Percentiles rank a stretch among this genome's conserved stretches.
Conservation (phyloP, 2,797 vertebrate species). For the Scolopax bukidnonensis region DNA sequence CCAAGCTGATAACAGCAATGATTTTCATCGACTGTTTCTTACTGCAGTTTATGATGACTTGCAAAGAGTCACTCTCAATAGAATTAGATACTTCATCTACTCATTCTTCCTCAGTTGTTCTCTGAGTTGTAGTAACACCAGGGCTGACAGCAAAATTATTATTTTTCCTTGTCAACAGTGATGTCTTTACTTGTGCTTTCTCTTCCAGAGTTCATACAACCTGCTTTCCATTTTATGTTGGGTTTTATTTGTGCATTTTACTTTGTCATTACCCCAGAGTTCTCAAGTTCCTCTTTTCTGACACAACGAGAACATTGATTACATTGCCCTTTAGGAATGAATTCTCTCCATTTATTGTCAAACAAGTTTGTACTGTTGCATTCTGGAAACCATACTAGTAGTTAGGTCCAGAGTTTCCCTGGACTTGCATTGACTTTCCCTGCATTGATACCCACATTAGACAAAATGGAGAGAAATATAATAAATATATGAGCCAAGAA, state of each 20-base stretch:
- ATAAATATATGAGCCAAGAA: not conserved
- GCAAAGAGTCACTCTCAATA: not conserved
- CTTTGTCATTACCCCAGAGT: not conserved
- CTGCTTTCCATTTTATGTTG: slow-evolving; percentile 10
- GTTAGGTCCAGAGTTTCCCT: not conserved
- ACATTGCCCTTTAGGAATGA: slow-evolving; percentile 20
- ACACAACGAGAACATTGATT: slow-evolving; percentile 11
- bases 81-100: slow-evolving; percentile 36
- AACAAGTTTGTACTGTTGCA: not conserved
- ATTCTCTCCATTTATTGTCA: not conserved
- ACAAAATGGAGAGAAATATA: not conserved
- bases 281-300: slow-evolving; percentile 21
- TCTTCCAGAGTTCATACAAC: slow-evolving; percentile 7
- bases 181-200: not conserved
- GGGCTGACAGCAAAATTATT: slow-evolving; percentile 54
- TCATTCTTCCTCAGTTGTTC: slow-evolving; percentile 40
- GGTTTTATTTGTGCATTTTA: slow-evolving; percentile 32
- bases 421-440: not conserved
- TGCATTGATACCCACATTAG: not conserved
- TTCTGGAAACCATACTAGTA: slow-evolving; percentile 6
- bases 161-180: slow-evolving; percentile 35
- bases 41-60: slow-evolving; percentile 26
- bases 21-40: slow-evolving; percentile 37
- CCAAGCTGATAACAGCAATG: not conserved
- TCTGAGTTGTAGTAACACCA: slow-evolving; percentile 18